Evolutionary conservation across 2,888 invertebrate species (phyloP), one percentile per base, ranked within the genome.

Genomic region (Allolobophora icterica): DNA sequence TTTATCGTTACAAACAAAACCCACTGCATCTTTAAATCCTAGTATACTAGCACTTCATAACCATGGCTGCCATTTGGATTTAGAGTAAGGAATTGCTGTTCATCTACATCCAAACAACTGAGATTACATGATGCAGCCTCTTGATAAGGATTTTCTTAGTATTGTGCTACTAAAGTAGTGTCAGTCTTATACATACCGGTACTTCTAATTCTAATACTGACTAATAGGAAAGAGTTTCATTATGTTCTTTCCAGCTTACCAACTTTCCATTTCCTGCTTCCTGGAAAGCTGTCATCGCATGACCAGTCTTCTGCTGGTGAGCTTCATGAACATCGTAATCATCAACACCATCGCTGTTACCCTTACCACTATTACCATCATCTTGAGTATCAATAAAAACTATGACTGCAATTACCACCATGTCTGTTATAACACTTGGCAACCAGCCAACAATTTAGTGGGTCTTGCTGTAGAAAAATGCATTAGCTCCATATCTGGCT

Each of bases 251-350:
- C 38, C 87, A 87, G 87, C 21, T 38, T 87, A n/a, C 87, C 87
- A 24, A 35, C 87, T 6, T 87, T 87, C 8, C 87, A 87, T 87
- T 87, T 87, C 38, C 87, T 87, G 87, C 87, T 87, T 19, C 87
- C 87, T 34, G 38, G 87, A 34, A 87, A 87, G n/a, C 15, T 24
- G 19, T 87, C 87, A 6, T 34, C 87, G 8, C 19, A 35, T 19
- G 87, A 87, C 24, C 34, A 35, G 35, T 13, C 87, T 0, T 87
- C 35, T 87, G 38, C 87, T 87, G 87, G 87, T 87, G 71, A 87
- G 87, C 34, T 35, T 87, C 35, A 35, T 11, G 71, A n/a, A 30
- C 30, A n/a, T 71, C 4, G 1, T 71, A 71, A 71, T 71, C n/a
- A 71, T 30, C 17, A 17, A 24, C 52, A 52, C n/a, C 71, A 71